Base-by-base conservation (phyloP, 2,888 invertebrate species). In the Amblyjoppa proteus region DNA sequence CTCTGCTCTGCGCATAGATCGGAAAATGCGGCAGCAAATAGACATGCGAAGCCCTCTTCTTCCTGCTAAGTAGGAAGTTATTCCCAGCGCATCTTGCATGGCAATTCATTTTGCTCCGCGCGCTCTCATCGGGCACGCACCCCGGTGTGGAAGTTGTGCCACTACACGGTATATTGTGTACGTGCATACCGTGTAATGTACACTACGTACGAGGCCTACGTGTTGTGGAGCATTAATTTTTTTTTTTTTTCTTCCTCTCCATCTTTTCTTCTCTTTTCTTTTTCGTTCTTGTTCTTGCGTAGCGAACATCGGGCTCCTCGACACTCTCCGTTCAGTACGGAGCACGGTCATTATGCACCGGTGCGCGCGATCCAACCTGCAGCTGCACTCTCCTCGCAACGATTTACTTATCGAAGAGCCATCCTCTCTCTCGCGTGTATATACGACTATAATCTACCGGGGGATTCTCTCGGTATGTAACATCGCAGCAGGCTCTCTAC, bases 21-120 rank as follows among this genome's bases (percentile, higher is more conserved):
- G 38, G 28, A 68, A 38, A 41, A 74, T 66, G 11, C 31, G 49
- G 61, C 73, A 71, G 53, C 64, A 31, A 79, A 70, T 68, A 75
- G 75, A 74, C 20, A 20, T 69, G 75, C 51, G 73, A 79, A 75
- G 73, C 70, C 41, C 80, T 81, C 83, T 86, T 81, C 85, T 81
- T 81, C 80, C 85, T 86, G 77, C 73, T 80, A 81, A 86, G 85
- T 86, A 86, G 85, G 85, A 86, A 86, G 81, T 81, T 74, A 86
- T 83, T 86, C 85, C 77, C 80, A 81, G 79, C 45, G 76, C 58
- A 83, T 82, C 83, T 76, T 77, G 77, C 83, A 69, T 86, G 80
- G 85, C 85, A 86, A 86, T 86, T 86, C 83, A 86, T 86, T 83
- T 83, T 74, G 77, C 80, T 69, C 41, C 45, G 80, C 45, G 80